Evolutionary conservation across 2,113 vertebrate genomes (phyloP).

Genomic region (Pteropus alecto): DNA sequence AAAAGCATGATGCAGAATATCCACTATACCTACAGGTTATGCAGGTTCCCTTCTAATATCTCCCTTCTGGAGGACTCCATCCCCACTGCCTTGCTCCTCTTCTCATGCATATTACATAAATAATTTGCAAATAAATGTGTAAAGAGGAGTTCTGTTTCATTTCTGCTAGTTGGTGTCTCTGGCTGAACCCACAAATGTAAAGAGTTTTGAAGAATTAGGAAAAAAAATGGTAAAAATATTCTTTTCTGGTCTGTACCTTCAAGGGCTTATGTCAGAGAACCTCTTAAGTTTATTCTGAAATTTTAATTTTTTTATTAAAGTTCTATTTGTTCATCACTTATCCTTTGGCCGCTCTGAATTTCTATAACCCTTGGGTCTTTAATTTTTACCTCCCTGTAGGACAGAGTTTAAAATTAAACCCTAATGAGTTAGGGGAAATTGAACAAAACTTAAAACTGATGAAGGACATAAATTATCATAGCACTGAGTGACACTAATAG

Average conservation of each 20-base stretch:
- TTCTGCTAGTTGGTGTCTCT: background rate
- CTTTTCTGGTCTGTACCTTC: background rate
- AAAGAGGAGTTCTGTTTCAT: background rate
- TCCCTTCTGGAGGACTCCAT: background rate
- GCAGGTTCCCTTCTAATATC: background rate
- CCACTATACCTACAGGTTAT: background rate
- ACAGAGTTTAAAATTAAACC: conserved; percentile 27
- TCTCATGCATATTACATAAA: background rate
- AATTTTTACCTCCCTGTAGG: background rate
- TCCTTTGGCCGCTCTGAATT: background rate
- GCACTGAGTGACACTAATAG: background rate
- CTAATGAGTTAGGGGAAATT: background rate
- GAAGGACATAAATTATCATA: background rate
- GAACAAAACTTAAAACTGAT: background rate
- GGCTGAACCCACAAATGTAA: background rate
- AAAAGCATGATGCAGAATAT: background rate
- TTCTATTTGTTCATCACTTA: background rate
- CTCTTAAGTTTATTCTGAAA: background rate
- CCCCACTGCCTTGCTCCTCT: background rate
- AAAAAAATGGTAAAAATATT: background rate
- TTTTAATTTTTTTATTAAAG: background rate
- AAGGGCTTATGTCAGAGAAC: background rate
- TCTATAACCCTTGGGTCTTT: background rate
- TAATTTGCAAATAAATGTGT: background rate
- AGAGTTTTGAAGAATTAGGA: background rate